Evolutionary conservation across 2,797 vertebrate species (phyloP).

Genomic region (Gadopsis bispinosus): DNA sequence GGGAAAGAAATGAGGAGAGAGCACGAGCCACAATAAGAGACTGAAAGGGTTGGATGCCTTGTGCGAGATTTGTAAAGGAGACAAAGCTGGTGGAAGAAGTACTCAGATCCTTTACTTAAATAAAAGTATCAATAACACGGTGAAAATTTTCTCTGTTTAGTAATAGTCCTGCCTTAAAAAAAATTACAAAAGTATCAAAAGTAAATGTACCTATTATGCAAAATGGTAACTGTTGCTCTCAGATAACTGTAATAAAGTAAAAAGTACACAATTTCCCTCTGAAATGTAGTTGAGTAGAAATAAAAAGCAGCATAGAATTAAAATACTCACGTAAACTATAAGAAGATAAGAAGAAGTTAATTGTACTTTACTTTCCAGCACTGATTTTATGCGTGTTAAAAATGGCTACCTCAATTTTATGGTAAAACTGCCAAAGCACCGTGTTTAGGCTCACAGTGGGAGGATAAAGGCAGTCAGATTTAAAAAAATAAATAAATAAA

Average conservation of each 20-base stretch:
- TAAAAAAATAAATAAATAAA: too few relatives aligned
- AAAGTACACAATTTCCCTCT: not conserved
- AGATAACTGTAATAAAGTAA: not conserved
- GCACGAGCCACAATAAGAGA: not conserved
- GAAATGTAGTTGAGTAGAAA: not conserved
- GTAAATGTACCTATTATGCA: not conserved
- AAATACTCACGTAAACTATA: not conserved
- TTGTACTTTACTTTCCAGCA: not conserved
- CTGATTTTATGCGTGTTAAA: not conserved
- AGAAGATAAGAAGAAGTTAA: not conserved
- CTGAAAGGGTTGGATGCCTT: not conserved
- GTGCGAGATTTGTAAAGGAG: not conserved
- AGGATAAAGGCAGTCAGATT: not conserved
- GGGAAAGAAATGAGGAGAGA: conserved; percentile 5
- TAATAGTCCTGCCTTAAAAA: not conserved
- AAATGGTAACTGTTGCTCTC: not conserved
- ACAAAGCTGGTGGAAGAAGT: not conserved
- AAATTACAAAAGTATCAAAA: not conserved
- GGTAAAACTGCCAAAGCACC: not conserved
- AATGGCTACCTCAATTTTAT: not conserved
- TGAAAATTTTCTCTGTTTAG: not conserved
- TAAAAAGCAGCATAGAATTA: not conserved
- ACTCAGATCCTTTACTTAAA: not conserved
- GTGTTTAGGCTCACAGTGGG: not conserved
- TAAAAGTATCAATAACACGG: not conserved